Evolutionary conservation across 2,888 invertebrate species (phyloP).

Genomic region (Patella ulyssiponensis): DNA sequence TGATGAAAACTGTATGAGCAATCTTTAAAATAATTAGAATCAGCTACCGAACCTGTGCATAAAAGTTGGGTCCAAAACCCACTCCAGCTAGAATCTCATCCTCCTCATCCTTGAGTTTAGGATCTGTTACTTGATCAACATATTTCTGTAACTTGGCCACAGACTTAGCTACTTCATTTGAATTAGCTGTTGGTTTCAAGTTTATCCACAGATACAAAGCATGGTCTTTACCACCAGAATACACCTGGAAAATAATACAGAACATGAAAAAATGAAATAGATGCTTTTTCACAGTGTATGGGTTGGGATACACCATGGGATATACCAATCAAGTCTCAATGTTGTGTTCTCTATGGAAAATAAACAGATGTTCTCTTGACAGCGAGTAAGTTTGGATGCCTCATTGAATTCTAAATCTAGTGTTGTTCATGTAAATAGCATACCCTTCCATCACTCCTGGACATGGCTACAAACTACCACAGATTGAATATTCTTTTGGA

Average conservation of each 20-base stretch:
- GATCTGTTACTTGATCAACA: conserved; percentile 67
- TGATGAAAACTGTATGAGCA: too few relatives aligned
- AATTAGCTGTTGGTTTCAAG: conserved; percentile 62
- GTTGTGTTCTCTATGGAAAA: too few relatives aligned
- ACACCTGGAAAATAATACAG: conserved; percentile 56
- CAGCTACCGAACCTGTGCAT: conserved; percentile 53
- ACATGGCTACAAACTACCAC: neutral
- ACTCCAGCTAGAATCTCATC: conserved; percentile 71
- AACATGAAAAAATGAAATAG: neutral
- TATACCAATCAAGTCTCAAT: too few relatives aligned
- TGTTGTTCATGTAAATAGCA: neutral
- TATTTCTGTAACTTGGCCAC: conserved; percentile 63
- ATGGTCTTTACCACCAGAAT: conserved; percentile 67
- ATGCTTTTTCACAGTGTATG: too few relatives aligned
- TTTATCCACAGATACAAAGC: conserved; percentile 71
- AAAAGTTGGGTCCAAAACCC: conserved; percentile 70
- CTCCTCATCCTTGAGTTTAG: conserved; percentile 62
- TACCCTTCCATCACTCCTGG: neutral
- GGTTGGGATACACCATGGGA: too few relatives aligned
- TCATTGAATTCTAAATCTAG: too few relatives aligned
- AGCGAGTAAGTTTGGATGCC: too few relatives aligned
- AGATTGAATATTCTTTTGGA: neutral
- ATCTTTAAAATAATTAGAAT: too few relatives aligned
- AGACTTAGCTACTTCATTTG: conserved; percentile 63
- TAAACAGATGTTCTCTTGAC: too few relatives aligned